phyloP scores from a whole-genome alignment of 1,140 invertebrate species.

The Solen grandis region DNA sequence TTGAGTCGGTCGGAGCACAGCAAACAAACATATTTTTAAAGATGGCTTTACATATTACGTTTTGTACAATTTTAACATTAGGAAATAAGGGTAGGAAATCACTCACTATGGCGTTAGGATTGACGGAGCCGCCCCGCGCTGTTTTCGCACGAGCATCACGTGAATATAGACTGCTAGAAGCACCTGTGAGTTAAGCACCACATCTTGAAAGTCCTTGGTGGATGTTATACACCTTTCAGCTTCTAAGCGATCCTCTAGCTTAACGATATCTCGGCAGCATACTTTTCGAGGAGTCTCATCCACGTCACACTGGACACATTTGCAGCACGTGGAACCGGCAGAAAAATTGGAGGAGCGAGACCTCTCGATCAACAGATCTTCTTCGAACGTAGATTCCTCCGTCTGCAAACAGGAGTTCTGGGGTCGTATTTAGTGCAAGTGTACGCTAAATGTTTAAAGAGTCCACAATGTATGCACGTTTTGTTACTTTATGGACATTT shows the following conservation, averaged over 20 bases:
- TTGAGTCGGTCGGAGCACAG: too few relatives aligned
- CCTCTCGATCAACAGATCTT: conserved; percentile 61
- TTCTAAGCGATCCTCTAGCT: conserved; percentile 54
- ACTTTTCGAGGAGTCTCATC: conserved; percentile 52
- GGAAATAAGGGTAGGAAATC: background rate
- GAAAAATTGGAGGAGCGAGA: conserved; percentile 28
- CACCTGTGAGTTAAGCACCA: conserved; percentile 66
- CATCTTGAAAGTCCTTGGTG: conserved; percentile 64
- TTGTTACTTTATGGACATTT: too few relatives aligned
- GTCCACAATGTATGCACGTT: too few relatives aligned
- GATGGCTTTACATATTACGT: too few relatives aligned
- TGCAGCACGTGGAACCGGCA: conserved; percentile 58
- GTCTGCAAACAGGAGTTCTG: conserved; percentile 64
- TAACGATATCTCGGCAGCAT: conserved; percentile 62
- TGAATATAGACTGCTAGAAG: conserved; percentile 66
- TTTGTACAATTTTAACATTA: background rate
- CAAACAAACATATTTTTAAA: too few relatives aligned
- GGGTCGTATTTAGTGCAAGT: conserved; percentile 69
- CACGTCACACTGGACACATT: conserved; percentile 65
- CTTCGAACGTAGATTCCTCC: conserved; percentile 62
- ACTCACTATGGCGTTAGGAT: conserved; percentile 65
- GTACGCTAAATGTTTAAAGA: conserved; percentile 29
- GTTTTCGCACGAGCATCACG: conserved; percentile 63
- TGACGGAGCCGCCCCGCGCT: conserved; percentile 60
- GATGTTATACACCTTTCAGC: conserved; percentile 60